A percentile compares a stretch with the other conserved stretches of the same genome.
phyloP scores from a whole-genome alignment of 1,140 invertebrate species.

The Cydia strobilella region DNA sequence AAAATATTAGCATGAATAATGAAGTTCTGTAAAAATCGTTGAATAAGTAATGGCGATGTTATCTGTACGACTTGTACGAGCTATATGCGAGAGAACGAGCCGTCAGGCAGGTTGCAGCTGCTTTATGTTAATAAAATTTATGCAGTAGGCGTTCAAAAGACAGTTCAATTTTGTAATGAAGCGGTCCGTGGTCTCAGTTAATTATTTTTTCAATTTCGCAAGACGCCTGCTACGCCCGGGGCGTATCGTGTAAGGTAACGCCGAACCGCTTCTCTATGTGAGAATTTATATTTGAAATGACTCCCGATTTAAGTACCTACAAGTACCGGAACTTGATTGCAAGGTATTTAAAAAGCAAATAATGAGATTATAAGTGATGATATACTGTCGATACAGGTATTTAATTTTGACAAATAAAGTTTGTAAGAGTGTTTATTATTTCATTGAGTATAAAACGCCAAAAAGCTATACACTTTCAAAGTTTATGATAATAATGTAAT shows the following conservation, averaged over 20 bases:
- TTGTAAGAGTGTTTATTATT: too few relatives aligned
- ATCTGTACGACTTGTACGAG: constrained; percentile 22
- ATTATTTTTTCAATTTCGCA: constrained; percentile 72
- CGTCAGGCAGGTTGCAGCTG: constrained; percentile 39
- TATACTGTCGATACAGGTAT: background rate
- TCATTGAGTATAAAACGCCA: too few relatives aligned
- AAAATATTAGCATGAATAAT: constrained; percentile 18
- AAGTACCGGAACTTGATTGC: background rate
- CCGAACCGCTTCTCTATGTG: constrained; percentile 44
- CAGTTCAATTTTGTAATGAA: constrained; percentile 64
- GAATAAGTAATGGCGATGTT: constrained; percentile 27
- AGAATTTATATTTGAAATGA: constrained; percentile 44
- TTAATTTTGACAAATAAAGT: background rate
- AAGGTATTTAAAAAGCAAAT: background rate
- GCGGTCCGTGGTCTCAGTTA: constrained; percentile 55
- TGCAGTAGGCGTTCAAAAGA: constrained; percentile 58
- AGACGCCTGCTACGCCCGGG: constrained; percentile 48
- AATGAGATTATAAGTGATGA: background rate
- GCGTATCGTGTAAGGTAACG: constrained; percentile 41
- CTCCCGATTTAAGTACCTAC: constrained; percentile 35
- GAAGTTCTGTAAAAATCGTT: constrained; percentile 17
- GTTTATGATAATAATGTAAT: too few relatives aligned
- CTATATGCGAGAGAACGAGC: constrained; percentile 34
- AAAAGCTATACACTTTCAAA: too few relatives aligned
- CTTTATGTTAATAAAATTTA: constrained; percentile 48